These are phyloP conservation scores for Cataglyphis cursor DNA, from an alignment of 2,888 invertebrate species.

Conservation along the genomic window DNA sequence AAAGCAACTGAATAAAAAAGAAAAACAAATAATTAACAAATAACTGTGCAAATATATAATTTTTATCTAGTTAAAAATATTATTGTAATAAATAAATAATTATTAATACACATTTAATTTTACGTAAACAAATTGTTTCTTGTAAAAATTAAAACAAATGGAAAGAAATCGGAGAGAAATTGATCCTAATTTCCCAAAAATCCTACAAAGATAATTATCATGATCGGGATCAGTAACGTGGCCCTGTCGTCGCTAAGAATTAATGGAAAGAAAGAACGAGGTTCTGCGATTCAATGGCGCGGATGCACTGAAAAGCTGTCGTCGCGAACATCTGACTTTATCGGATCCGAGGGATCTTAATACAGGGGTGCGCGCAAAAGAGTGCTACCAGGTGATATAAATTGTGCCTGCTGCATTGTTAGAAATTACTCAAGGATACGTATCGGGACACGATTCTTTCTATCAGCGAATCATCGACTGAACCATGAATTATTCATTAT, in stretches of 20 bases:
- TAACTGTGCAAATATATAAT: neutral
- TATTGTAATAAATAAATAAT: neutral
- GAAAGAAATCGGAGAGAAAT: neutral
- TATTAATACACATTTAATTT: constrained; percentile 10
- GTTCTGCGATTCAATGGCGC: constrained; percentile 38
- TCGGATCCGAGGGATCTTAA: constrained; percentile 52
- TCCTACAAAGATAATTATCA: neutral
- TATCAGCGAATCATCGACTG: constrained; percentile 40
- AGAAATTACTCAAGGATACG: constrained; percentile 61
- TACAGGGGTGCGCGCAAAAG: constrained; percentile 51
- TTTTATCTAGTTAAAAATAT: neutral
- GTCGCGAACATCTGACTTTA: constrained; percentile 61
- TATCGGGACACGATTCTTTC: constrained; percentile 31
- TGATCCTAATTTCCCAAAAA: neutral
- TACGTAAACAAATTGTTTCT: neutral
- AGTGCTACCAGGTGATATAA: constrained; percentile 14
- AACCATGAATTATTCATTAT: constrained; percentile 36
- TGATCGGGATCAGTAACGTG: neutral
- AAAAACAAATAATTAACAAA: neutral
- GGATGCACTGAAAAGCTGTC: constrained; percentile 44
- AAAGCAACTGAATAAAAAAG: neutral
- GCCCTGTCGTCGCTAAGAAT: neutral
- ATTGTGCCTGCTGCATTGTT: constrained; percentile 33
- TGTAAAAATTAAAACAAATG: neutral
- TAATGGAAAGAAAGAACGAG: constrained; percentile 27